Evolutionary conservation across 2,888 invertebrate species (phyloP), one percentile per base, ranked within the genome.

Genomic region (Priocnemis perturbator): DNA sequence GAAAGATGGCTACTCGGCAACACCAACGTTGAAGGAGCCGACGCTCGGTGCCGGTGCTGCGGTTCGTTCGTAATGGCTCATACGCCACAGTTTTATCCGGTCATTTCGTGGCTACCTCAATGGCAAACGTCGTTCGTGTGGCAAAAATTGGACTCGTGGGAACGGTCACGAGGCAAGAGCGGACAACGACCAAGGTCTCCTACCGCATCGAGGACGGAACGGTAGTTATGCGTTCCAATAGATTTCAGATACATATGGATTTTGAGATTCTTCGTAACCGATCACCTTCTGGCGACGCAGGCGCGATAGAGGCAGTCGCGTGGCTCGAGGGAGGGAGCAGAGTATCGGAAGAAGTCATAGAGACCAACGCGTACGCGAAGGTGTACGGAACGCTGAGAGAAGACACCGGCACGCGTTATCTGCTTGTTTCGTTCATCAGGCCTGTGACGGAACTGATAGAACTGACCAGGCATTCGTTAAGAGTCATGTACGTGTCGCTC

Each of bases 381-480:
- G 89, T 93, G 0, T 91, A 90, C 83, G 95, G 95, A 0, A 91
- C 93, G 21, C 86, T 95, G 0, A 90, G 95, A 37, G 90, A 91
- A 9, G 92, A 93, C 79, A 92, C 91, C 26, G 93, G 91, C 9
- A 91, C 91, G 67, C 92, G 92, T 73, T 91, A 93, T 55, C 82
- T 95, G 0, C 92, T 94, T 87, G 91, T 94, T 0, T 91, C 94
- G 71, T 92, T 92, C 77, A 91, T 95, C 77, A 81, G 90, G 26
- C 92, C 93, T 0, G 82, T 96, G 0, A 90, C 90, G 21, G 91
- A 93, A 79, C 88, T 93, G 60, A 94, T 94, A 80, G 93, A 94
- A 77, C 81, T 95, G 4, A 92, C 93, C 0, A 91, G 90, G 60
- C 96, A 96, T 86, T 81, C 93, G 2, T 86, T 96, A 56, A 94